Percentiles rank a stretch among this genome's conserved stretches.
Evolutionary conservation across 2,113 vertebrate species (phyloP).

Genomic region (Psilopsiagon aurifrons): DNA sequence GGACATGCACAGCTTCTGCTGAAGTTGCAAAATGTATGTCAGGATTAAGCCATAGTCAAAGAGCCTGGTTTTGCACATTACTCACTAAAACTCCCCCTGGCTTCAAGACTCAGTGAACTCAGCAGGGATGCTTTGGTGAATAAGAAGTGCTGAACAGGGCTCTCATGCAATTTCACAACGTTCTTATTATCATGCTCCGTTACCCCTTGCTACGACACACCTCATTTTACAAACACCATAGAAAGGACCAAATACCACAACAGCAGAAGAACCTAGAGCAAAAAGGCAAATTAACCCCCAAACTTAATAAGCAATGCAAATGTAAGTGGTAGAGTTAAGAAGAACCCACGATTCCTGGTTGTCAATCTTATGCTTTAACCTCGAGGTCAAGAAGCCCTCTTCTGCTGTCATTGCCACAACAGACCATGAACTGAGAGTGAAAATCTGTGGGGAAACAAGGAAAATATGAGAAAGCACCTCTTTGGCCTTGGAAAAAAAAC

Average conservation of each 20-base stretch:
- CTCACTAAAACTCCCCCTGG: slow-evolving; percentile 20
- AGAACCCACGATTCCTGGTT: slow-evolving; percentile 66
- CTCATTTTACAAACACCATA: slow-evolving; percentile 50
- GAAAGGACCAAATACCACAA: background rate
- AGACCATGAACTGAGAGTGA: slow-evolving; percentile 70
- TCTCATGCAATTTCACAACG: slow-evolving; percentile 10
- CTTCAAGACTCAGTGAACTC: background rate
- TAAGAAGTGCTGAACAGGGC: slow-evolving; percentile 26
- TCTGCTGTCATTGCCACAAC: slow-evolving; percentile 69
- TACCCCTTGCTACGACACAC: slow-evolving; percentile 9
- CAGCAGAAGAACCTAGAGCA: slow-evolving; percentile 35
- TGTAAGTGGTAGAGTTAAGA: slow-evolving; percentile 54
- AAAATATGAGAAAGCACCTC: slow-evolving; percentile 62
- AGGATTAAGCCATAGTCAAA: slow-evolving; percentile 17
- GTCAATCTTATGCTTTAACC: slow-evolving; percentile 68
- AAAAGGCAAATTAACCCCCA: background rate
- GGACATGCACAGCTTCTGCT: slow-evolving; percentile 34
- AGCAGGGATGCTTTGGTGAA: slow-evolving; percentile 28
- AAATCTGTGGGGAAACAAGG: slow-evolving; percentile 72
- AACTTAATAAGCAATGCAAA: slow-evolving; percentile 48
- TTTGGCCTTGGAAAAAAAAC: background rate
- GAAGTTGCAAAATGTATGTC: slow-evolving; percentile 15
- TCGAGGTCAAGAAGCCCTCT: slow-evolving; percentile 65
- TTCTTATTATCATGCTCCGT: slow-evolving; percentile 23
- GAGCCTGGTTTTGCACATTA: slow-evolving; percentile 31